phyloP scores from a whole-genome alignment of 2,113 vertebrate species.

The Corythornis cristatus region DNA sequence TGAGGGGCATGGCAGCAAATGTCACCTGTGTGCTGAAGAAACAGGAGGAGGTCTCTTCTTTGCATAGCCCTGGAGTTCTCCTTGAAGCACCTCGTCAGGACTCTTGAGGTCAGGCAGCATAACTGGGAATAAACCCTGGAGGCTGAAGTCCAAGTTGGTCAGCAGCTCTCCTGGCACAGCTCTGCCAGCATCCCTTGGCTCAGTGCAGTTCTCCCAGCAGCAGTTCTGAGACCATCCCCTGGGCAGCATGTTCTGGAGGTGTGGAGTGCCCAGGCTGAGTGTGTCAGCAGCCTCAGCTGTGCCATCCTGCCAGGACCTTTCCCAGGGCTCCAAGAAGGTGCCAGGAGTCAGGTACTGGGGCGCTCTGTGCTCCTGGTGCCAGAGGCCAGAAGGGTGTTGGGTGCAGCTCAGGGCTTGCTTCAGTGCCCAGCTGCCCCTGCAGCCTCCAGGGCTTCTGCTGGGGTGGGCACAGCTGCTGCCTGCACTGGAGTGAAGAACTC shows the following conservation, averaged over 20 bases:
- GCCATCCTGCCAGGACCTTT: not conserved
- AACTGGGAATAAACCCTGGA: not conserved
- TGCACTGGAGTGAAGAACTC: too few species aligned
- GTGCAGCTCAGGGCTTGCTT: not conserved
- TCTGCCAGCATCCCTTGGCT: not conserved
- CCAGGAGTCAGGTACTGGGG: too few species aligned
- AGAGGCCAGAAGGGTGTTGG: not conserved
- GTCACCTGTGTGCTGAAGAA: not conserved
- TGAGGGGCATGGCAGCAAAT: not conserved
- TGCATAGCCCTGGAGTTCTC: not conserved
- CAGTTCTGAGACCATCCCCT: not conserved
- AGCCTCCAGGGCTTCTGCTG: not conserved
- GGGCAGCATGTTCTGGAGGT: rapidly evolving
- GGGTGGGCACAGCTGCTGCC: too few species aligned
- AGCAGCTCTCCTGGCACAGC: not conserved
- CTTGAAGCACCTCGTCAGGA: not conserved
- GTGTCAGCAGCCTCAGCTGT: not conserved
- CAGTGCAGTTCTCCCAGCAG: not conserved
- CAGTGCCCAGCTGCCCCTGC: not conserved
- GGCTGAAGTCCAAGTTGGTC: not conserved
- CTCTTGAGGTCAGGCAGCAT: not conserved
- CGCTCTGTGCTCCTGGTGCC: not conserved
- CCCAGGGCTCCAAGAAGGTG: not conserved
- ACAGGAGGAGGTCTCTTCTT: not conserved
- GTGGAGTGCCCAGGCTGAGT: not conserved